Evolutionary conservation across 2,888 invertebrate species (phyloP), one percentile per base, ranked within the genome.

Genomic region (Fragum sueziense): DNA sequence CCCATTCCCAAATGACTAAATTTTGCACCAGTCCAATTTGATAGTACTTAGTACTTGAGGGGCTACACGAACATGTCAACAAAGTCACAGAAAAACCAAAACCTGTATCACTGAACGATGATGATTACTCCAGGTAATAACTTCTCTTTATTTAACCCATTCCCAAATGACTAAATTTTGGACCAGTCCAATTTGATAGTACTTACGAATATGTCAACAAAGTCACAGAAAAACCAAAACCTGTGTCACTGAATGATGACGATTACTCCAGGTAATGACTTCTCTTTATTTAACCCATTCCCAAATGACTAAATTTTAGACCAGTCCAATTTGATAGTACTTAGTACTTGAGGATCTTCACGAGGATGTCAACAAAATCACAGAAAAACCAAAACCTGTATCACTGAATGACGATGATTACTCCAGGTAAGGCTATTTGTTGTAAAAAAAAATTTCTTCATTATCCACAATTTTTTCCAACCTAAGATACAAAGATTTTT

Each of bases 121-220:
- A 91, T 51, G 85, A 90, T 47, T 86, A 86, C 69, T 69, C 77
- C 22, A 84, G 79, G 86, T 87, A 81, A 70, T 65, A 17, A n/a
- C n/a, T n/a, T n/a, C n/a, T n/a, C n/a, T n/a, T n/a, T n/a, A n/a
- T n/a, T n/a, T n/a, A n/a, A n/a, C n/a, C n/a, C n/a, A n/a, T n/a
- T n/a, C n/a, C n/a, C n/a, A n/a, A n/a, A n/a, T n/a, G n/a, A n/a
- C n/a, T n/a, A n/a, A n/a, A n/a, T n/a, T n/a, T n/a, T n/a, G n/a
- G n/a, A n/a, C n/a, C n/a, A n/a, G n/a, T n/a, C n/a, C n/a, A n/a
- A 61, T 95, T 98, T 94, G 97, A 97, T 93, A 97, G 97, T 95
- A 94, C 98, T 85, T 97, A 97, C 90, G 96, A 96, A 79, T 97
- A 97, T 92, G 94, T 98, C 74, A 96, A 96, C 91, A 85, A 88